Evolutionary conservation across 2,797 vertebrate species (phyloP).

Genomic region (Phataginus tetradactyla): DNA sequence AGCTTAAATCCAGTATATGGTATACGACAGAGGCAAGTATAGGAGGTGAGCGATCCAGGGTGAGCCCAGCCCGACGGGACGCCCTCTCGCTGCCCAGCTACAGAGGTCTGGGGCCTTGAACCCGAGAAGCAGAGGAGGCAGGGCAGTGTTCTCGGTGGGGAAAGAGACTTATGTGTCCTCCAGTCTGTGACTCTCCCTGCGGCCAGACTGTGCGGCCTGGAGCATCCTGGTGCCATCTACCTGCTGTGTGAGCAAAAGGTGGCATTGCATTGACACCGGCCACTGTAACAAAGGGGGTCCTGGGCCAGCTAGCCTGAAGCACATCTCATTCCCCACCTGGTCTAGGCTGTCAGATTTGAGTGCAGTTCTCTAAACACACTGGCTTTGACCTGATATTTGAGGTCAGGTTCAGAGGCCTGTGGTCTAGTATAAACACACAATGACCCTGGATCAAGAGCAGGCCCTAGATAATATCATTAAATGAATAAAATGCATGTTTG

Average conservation of each 20-base stretch:
- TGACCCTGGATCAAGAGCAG: neutral
- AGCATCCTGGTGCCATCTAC: rapidly evolving
- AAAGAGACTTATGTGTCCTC: neutral
- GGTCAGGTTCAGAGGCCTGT: constrained; percentile 31
- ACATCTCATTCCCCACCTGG: neutral
- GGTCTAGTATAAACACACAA: neutral
- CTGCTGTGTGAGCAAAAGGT: neutral
- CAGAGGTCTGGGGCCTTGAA: neutral
- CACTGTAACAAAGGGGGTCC: neutral
- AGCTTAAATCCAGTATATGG: neutral
- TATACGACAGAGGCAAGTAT: rapidly evolving
- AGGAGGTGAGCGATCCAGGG: neutral
- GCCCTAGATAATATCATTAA: neutral
- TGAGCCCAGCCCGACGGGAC: rapidly evolving
- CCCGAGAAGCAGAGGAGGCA: neutral
- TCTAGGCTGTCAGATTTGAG: neutral
- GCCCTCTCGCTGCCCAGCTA: too few relatives aligned
- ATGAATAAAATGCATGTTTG: neutral
- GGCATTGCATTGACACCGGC: rapidly evolving
- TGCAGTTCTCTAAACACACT: neutral
- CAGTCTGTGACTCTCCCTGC: neutral
- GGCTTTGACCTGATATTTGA: neutral
- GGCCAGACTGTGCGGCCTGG: neutral
- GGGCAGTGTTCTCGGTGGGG: neutral
- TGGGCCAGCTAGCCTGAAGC: neutral